These are phyloP conservation scores for Heliconius cydno DNA, from an alignment of 2,888 invertebrate genomes.

Conservation along the genomic window DNA sequence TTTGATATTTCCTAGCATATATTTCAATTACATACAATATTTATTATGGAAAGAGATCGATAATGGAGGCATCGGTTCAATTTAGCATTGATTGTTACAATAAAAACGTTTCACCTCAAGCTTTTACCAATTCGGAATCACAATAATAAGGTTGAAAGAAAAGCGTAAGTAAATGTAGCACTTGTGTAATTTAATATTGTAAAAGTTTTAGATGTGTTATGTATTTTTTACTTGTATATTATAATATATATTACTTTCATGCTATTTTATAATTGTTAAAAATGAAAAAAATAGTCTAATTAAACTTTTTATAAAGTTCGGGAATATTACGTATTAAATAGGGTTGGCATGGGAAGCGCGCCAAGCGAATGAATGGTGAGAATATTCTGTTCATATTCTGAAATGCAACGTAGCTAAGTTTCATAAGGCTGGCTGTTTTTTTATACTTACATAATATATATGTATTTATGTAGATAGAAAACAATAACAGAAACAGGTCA, in stretches of 20 bases:
- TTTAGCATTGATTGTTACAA: slow-evolving; percentile 22
- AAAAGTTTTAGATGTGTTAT: neutral
- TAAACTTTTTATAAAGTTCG: neutral
- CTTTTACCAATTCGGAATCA: slow-evolving; percentile 2
- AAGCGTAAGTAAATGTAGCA: neutral
- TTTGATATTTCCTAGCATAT: neutral
- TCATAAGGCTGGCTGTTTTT: neutral
- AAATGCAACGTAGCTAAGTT: slow-evolving; percentile 12
- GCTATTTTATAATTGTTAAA: neutral
- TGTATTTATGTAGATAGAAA: neutral
- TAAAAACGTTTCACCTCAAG: slow-evolving; percentile 25
- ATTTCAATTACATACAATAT: neutral
- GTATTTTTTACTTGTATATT: too few relatives aligned
- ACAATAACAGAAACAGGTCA: neutral
- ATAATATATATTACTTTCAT: neutral
- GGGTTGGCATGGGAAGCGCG: neutral
- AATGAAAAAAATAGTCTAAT: neutral
- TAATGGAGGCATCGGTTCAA: slow-evolving; percentile 17
- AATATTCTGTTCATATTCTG: slow-evolving; percentile 8
- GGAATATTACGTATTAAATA: slow-evolving; percentile 3
- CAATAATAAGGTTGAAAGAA: slow-evolving; percentile 15
- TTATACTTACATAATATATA: neutral
- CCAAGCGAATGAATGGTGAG: slow-evolving; percentile 7
- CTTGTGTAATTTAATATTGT: neutral
- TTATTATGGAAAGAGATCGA: neutral